Conservation (phyloP, 1,140 invertebrate species). For the Brachionus rubens region DNA sequence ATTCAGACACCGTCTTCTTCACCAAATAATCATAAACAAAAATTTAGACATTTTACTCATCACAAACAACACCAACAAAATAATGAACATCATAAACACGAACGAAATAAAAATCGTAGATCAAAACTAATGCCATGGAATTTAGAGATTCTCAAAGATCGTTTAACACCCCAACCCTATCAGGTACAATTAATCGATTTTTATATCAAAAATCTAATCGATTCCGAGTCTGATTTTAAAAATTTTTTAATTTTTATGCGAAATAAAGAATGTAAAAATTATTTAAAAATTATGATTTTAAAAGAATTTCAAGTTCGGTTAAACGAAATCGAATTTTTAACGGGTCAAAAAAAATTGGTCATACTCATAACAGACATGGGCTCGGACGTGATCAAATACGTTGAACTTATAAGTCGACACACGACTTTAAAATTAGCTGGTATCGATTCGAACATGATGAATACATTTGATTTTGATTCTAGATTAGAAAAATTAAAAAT, state of each 20-base stretch:
- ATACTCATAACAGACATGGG: constrained; percentile 32
- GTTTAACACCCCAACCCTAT: constrained; percentile 33
- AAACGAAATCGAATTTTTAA: background rate
- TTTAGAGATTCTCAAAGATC: constrained; percentile 31
- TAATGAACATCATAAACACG: background rate
- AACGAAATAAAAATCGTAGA: background rate
- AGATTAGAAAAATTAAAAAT: constrained; percentile 1
- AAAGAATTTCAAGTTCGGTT: constrained; percentile 25
- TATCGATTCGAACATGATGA: constrained; percentile 31
- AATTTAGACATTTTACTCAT: background rate
- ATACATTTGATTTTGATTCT: background rate
- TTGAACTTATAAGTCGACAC: constrained; percentile 19
- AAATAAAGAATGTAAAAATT: constrained; percentile 36
- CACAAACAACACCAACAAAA: background rate
- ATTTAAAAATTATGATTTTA: background rate
- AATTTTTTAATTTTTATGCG: constrained; percentile 43
- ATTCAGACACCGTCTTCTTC: background rate
- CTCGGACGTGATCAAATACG: constrained; percentile 16
- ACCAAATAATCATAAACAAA: too few relatives aligned
- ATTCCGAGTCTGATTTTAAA: background rate
- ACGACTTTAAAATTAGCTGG: constrained; percentile 17
- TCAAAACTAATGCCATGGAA: constrained; percentile 39
- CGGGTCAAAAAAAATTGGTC: background rate
- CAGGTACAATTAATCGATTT: constrained; percentile 37
- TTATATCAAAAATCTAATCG: constrained; percentile 26